These are phyloP conservation scores for Burhinus bistriatus DNA, from an alignment of 2,113 vertebrate genomes.

Conservation along the genomic window DNA sequence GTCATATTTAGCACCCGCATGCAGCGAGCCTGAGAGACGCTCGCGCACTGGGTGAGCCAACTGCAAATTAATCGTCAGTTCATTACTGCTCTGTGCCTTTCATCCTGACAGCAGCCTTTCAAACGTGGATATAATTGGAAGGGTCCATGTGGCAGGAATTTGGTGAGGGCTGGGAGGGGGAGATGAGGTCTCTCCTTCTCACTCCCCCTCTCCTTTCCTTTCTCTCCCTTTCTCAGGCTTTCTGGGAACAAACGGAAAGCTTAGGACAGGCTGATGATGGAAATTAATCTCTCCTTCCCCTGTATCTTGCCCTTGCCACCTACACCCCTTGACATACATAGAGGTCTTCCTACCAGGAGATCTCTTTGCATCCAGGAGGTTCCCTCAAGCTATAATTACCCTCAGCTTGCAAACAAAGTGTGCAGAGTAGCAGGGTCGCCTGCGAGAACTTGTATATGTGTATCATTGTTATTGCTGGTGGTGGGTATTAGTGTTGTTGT, in stretches of 20 bases:
- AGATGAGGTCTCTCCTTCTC: background rate
- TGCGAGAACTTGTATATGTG: background rate
- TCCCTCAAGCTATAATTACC: background rate
- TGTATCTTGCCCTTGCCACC: background rate
- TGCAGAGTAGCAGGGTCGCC: background rate
- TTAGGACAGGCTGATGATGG: background rate
- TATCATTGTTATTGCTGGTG: background rate
- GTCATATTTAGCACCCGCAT: slow-evolving; percentile 69
- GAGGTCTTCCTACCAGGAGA: background rate
- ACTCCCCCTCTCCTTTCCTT: background rate
- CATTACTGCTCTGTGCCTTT: slow-evolving; percentile 67
- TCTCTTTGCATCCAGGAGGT: background rate
- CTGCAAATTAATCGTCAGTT: slow-evolving; percentile 70
- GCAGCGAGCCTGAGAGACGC: slow-evolving; percentile 53
- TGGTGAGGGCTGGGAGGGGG: slow-evolving; percentile 6
- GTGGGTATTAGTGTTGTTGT: background rate
- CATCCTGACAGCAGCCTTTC: slow-evolving; percentile 64
- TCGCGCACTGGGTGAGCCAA: slow-evolving; percentile 50
- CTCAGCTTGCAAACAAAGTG: slow-evolving; percentile 11
- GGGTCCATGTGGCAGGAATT: slow-evolving; percentile 56
- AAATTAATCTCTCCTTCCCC: background rate
- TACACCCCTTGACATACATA: background rate
- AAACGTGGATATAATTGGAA: slow-evolving; percentile 60
- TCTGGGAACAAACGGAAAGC: background rate
- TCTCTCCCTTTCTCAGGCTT: background rate